Evolutionary conservation across 1,140 invertebrate species (phyloP), one percentile per base, ranked within the genome.

Genomic region (Teleogryllus occipitalis): DNA sequence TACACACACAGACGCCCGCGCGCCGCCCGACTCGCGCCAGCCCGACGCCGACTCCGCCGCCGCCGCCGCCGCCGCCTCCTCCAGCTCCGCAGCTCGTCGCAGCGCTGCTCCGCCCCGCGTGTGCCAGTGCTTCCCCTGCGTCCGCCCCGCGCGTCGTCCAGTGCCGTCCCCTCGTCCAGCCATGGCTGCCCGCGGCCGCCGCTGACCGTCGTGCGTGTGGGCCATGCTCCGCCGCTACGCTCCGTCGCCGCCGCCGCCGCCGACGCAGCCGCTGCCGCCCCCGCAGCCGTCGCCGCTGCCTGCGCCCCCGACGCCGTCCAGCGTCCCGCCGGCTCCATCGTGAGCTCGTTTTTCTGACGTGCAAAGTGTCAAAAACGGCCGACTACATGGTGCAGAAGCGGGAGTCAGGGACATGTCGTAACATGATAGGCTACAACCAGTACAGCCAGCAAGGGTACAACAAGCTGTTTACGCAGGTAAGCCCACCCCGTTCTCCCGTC

Each of bases 391-490:
- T 77, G 76, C 76, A 77, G 76, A 77, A 77, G 47, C 39, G 76
- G 47, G 76, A 77, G 76, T 8, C 76, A 10, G 76, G 76, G 48
- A 47, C 76, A 77, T 77, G 76, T 77, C 76, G 76, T 47, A 47
- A 48, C 80, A 91, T 91, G 90, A 93, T 94, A 88, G 93, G 93
- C 85, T 95, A 95, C 89, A 92, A 91, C 87, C 90, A 91, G 85
- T 77, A 77, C 76, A 77, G 76, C 18, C 92, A 91, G 88, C 90
- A 92, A 84, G 94, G 93, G 88, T 95, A 95, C 89, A 95, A 95
- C 89, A 96, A 95, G 89, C 90, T 95, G 84, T 95, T 95, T 86
- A 94, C 94, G 82, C 94, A 96, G 94, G 94, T 95, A 87, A 86
- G 46, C 47, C 76, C 10, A 10, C 7, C 54, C 10, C 10, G 54